Percentiles rank a stretch among this genome's conserved stretches.
These are phyloP conservation scores for Atractosteus spatula DNA, from an alignment of 2,113 vertebrate genomes.

Conservation along the genomic window DNA sequence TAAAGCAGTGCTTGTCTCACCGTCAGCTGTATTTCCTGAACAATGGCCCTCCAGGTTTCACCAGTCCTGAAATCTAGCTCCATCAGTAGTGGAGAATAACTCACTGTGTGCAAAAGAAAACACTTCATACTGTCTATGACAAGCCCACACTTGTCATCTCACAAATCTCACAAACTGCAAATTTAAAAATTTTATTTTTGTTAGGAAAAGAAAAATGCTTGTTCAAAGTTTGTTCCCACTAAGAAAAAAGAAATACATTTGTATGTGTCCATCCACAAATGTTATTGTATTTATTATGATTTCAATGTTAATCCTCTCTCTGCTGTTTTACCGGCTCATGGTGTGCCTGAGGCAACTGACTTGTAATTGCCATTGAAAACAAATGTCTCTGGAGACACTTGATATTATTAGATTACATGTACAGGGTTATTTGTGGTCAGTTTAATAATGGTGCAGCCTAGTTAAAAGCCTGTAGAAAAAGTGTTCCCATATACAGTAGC, in stretches of 20 bases:
- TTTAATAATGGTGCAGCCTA: constrained; percentile 26
- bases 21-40: constrained; percentile 16
- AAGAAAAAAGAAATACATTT: too few relatives aligned
- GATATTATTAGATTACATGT: constrained; percentile 27
- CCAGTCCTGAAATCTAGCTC: constrained; percentile 20
- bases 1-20: constrained; percentile 14
- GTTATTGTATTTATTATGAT: too few relatives aligned
- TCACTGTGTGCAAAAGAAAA: neutral
- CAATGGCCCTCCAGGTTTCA: constrained; percentile 24
- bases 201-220: neutral
- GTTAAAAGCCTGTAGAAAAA: constrained; percentile 43
- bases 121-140: constrained; percentile 17
- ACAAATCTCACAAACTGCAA: neutral
- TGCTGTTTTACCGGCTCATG: too few relatives aligned
- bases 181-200: constrained; percentile 8
- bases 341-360: neutral
- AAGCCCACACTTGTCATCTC: constrained; percentile 10
- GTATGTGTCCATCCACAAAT: too few relatives aligned
- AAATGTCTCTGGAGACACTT: constrained; percentile 24
- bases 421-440: constrained; percentile 35
- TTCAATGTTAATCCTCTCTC: too few relatives aligned
- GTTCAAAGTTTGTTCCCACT: too few relatives aligned
- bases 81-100: constrained; percentile 15
- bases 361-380: constrained; percentile 23
- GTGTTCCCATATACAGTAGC: neutral